Evolutionary conservation across 1,140 invertebrate species (phyloP).

Genomic region (Liolophura sinensis): DNA sequence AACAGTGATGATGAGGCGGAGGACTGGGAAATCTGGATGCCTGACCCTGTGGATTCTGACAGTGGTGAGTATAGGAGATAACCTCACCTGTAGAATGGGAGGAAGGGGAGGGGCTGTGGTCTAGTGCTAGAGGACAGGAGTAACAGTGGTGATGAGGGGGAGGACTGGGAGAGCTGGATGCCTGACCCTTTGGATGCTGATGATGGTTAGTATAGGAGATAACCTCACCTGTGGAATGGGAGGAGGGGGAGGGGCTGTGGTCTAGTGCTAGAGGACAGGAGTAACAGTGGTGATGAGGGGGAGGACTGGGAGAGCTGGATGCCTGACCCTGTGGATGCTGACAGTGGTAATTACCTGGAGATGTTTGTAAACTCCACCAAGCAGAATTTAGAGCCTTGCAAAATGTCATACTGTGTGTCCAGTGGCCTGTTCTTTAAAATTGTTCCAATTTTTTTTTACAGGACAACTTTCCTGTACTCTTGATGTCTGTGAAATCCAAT

Average conservation of each 20-base stretch:
- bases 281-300: slow-evolving; percentile 61
- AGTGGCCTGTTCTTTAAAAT: too few species aligned
- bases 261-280: slow-evolving; percentile 56
- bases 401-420: too few species aligned
- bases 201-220: slow-evolving; percentile 61
- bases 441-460: too few species aligned
- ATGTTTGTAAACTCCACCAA: too few species aligned
- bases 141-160: slow-evolving; percentile 62
- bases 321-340: slow-evolving; percentile 90
- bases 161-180: slow-evolving; percentile 86
- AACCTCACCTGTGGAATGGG: too few species aligned
- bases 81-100: too few species aligned
- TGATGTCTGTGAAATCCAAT: too few species aligned
- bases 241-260: too few species aligned
- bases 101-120: slow-evolving; percentile 73
- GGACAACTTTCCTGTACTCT: too few species aligned
- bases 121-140: slow-evolving; percentile 57
- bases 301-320: slow-evolving; percentile 87
- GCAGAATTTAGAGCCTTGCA: too few species aligned
- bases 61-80: slow-evolving; percentile 61
- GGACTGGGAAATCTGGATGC: slow-evolving; percentile 88
- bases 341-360: slow-evolving; percentile 66
- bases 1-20: slow-evolving; percentile 64
- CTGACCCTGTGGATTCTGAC: slow-evolving; percentile 90
- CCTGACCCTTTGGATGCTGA: slow-evolving; percentile 92